A percentile compares a stretch with the other conserved stretches of the same genome.
Conservation (phyloP, 2,113 vertebrate species). For the Syrrhaptes paradoxus region DNA sequence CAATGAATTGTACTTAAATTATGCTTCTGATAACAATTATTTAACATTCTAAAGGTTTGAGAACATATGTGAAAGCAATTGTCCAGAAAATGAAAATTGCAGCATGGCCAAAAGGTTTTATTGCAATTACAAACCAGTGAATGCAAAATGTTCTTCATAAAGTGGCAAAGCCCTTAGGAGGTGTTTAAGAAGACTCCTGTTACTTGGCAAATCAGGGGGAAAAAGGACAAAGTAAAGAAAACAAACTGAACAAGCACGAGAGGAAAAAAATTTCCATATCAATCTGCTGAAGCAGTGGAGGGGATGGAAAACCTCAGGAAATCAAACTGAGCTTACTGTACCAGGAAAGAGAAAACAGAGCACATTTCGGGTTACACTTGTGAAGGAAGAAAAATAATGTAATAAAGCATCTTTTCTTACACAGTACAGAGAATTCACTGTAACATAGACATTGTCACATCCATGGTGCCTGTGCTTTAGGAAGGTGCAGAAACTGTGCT, state of each 20-base stretch:
- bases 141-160: background rate
- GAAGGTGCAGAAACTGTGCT: background rate
- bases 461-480: background rate
- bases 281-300: background rate
- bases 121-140: background rate
- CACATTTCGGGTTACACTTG: background rate
- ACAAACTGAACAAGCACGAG: background rate
- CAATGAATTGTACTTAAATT: background rate
- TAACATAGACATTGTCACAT: background rate
- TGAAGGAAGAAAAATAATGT: background rate
- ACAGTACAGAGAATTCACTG: background rate
- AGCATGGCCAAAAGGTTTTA: conserved; percentile 9
- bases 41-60: conserved; percentile 10
- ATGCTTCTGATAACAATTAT: conserved; percentile 17
- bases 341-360: background rate
- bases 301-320: background rate
- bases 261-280: conserved; percentile 14
- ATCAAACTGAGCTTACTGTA: conserved; percentile 7
- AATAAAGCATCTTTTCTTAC: background rate
- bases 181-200: background rate
- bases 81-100: conserved; percentile 46
- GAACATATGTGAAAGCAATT: conserved; percentile 37
- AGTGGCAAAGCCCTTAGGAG: background rate
- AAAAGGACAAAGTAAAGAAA: background rate
- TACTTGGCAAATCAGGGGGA: background rate